Evolutionary conservation across 1,140 invertebrate genomes (phyloP), one percentile per base, ranked within the genome.

Genomic region (Zaprionus davidi): DNA sequence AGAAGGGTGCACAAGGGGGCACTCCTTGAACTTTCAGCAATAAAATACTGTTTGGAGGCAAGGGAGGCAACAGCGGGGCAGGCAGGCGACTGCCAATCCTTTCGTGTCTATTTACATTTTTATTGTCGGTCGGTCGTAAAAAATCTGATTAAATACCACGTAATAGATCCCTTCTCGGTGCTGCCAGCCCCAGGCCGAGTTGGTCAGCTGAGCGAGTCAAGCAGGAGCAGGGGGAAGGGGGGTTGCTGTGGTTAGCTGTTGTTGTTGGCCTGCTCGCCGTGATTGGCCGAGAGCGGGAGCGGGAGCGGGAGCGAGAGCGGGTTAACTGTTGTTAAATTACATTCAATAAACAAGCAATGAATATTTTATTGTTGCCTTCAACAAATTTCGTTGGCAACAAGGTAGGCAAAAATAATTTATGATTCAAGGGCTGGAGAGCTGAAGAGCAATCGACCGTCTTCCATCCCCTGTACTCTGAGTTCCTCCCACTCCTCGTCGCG

Each of bases 141-240:
- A 88, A 90, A 80, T 85, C 85, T 85, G 85, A 90, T 90, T 90
- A 90, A 90, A 90, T 90, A 90, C 85, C 85, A 88, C 85, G 85
- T 88, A 88, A 88, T 88, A 88, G 85, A 88, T 85, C 78, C 85
- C 73, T 71, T 81, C 79, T 79, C 76, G 81, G 73, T 79, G 70
- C 55, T 41, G 31, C 49, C 20, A 36, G 44, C 24, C 53, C 53
- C 41, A 53, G 44, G 51, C 59, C 67, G 17, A 46, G 55, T 69
- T 74, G 28, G 41, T 69, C 41, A 53, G 20, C 20, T 20, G 20
- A 20, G 20, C 20, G 20, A n/a, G n/a, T n/a, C n/a, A n/a, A n/a
- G n/a, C n/a, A n/a, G n/a, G n/a, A n/a, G n/a, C n/a, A n/a, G n/a
- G 20, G 20, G 20, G 5, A 1, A 3, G 36, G 12, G 36, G 12